These are phyloP conservation scores for Addax nasomaculatus DNA, from an alignment of 2,113 vertebrate genomes.

Conservation along the genomic window DNA sequence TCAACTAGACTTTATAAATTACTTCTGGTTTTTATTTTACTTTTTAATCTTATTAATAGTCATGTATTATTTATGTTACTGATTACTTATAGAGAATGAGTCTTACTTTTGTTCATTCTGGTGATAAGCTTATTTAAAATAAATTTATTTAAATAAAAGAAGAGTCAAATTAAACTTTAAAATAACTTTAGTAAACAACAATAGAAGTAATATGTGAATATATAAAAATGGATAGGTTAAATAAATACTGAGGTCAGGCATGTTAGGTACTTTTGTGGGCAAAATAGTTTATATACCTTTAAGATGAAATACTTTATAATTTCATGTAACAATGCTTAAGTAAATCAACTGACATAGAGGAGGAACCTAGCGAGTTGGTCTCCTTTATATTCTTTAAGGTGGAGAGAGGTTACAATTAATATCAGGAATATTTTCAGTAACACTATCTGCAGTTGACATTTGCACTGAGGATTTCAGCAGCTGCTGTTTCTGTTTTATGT, in stretches of 20 bases:
- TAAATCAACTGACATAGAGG: background rate
- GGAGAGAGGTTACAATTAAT: constrained; percentile 41
- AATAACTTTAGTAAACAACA: background rate
- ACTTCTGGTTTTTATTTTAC: background rate
- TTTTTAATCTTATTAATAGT: background rate
- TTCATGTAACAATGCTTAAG: background rate
- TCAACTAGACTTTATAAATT: background rate
- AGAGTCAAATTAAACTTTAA: background rate
- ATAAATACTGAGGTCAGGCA: background rate
- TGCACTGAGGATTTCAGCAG: constrained; percentile 42
- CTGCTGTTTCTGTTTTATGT: constrained; percentile 50
- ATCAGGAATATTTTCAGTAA: constrained; percentile 46
- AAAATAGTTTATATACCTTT: background rate
- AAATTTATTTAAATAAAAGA: background rate
- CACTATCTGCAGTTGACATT: constrained; percentile 47
- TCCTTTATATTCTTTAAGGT: constrained; percentile 1
- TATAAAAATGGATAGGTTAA: background rate
- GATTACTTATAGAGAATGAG: background rate
- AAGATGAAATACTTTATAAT: background rate
- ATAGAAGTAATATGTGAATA: background rate
- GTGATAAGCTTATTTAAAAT: background rate
- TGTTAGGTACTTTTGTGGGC: background rate
- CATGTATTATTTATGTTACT: background rate
- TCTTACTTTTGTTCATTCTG: background rate
- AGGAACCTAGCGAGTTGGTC: background rate